Percentiles rank a stretch among this genome's conserved stretches.
These are phyloP conservation scores for Potamilus streckersoni DNA, from an alignment of 1,140 invertebrate species.

Conservation along the genomic window DNA sequence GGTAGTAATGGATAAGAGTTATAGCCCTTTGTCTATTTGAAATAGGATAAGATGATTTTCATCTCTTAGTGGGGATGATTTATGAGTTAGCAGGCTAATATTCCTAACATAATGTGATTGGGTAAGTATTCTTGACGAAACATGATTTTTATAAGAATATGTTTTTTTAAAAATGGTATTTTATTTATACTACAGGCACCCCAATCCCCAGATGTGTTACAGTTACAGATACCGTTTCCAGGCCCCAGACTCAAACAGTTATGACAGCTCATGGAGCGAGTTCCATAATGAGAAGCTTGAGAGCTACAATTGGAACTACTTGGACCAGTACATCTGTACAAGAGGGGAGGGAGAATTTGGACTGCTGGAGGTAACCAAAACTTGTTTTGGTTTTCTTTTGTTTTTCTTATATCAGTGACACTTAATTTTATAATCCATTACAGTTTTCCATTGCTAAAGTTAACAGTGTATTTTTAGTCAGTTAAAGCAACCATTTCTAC, in stretches of 20 bases:
- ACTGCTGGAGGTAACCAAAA: slow-evolving; percentile 79
- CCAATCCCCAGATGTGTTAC: slow-evolving; percentile 82
- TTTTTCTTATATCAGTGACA: neutral
- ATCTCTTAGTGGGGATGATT: no score
- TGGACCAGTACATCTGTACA: slow-evolving; percentile 96
- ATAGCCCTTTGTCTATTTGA: no score
- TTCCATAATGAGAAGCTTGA: slow-evolving; percentile 95
- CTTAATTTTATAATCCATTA: neutral
- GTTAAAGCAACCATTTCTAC: no score
- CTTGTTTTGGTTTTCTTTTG: neutral
- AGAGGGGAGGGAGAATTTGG: slow-evolving; percentile 90
- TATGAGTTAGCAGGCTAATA: no score
- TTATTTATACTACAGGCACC: slow-evolving; percentile 76
- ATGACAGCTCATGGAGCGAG: slow-evolving; percentile 94
- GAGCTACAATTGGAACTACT: slow-evolving; percentile 97
- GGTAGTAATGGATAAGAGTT: no score
- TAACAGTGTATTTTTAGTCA: no score
- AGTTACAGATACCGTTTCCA: slow-evolving; percentile 77
- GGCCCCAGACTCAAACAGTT: slow-evolving; percentile 91
- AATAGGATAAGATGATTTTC: no score
- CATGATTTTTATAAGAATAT: no score
- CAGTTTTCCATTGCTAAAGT: no score
- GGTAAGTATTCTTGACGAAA: no score
- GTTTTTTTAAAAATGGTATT: neutral
- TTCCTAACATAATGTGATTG: no score